Base-by-base conservation (phyloP, 2,113 vertebrate genomes). In the Ammodytes marinus region DNA sequence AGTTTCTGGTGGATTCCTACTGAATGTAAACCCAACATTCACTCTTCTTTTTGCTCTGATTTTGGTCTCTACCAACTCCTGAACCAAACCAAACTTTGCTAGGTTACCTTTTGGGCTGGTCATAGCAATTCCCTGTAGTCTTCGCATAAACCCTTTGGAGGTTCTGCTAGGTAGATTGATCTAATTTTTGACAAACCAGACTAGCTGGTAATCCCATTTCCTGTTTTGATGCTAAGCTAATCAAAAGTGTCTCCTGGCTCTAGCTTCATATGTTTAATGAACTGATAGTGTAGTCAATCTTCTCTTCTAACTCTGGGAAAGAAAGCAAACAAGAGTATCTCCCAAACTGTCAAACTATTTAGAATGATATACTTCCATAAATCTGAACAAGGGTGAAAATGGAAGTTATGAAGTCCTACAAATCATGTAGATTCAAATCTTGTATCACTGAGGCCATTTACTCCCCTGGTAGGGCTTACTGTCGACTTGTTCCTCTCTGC, bases 401-500 rank as follows among this genome's bases (percentile, higher is more conserved):
- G 27, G 27, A 27, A 27, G 27, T 27, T 2, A 2, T 27, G 27
- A 27, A 27, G 27, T 27, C n/a, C n/a, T n/a, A n/a, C n/a, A n/a
- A n/a, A n/a, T n/a, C n/a, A n/a, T n/a, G n/a, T n/a, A 40, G 17
- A 47, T 60, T 60, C 17, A 45, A 47, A 72, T 39, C 55, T 10
- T 4, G 35, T 61, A 6, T 55, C 40, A 47, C 10, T 12, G 35
- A 54, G 35, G 27, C 14, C 9, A 46, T 35, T 53, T 63, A 42
- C 35, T 57, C 37, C 43, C 35, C 11, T 40, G 57, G 37, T 46
- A 43, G 50, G 49, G 71, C 35, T 19, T 11, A 9, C 65, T 27
- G 60, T 40, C 5, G 45, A 74, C 50, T 52, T 15, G 67, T 73
- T 49, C 43, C 64, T 42, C 37, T n/a, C 68, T 68, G 57, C 69